Evolutionary conservation across 2,888 invertebrate species (phyloP), one percentile per base, ranked within the genome.

Genomic region (Calameuta idolon): DNA sequence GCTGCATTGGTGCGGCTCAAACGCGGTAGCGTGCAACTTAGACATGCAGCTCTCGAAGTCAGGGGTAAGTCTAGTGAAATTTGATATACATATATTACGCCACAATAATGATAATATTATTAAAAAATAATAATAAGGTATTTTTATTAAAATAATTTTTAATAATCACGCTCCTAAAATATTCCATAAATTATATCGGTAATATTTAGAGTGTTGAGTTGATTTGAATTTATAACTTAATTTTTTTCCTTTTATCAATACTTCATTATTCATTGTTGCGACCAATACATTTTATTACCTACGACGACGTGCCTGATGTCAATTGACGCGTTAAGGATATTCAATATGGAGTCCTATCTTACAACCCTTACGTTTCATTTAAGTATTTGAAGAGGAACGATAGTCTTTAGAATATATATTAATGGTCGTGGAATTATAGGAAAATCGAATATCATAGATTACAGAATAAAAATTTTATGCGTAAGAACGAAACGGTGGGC

Each of bases 11-110:
- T 90, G 69, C 90, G 89, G 80, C 89, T 93, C 31, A 93, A 93
- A 87, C 90, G 93, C 76, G 92, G 93, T 74, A 93, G 93, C 86
- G 93, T 94, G 74, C 93, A 93, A 87, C 86, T 94, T 74, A 92
- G 93, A 86, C 91, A 91, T 81, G 93, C 93, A n/a, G 93, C 93
- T 34, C 93, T 93, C 87, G 93, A 93, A 83, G 93, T 93, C 76
- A 93, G 92, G 89, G 93, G 93, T 93, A 88, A 90, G 86, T 82
- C 75, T 75, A 71, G 74, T 74, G 34, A 55, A 23, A 23, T 55
- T 55, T 2, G 15, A 15, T 55, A 55, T 9, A 55, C 23, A 40
- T 15, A 40, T 23, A 23, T 55, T 55, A 5, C 5, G 9, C 23
- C 9, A 9, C 1, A 15, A 55, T 55, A 23, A 9, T 9, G 55